Base-by-base conservation (phyloP, 2,888 invertebrate genomes). In the Lypha dubia region DNA sequence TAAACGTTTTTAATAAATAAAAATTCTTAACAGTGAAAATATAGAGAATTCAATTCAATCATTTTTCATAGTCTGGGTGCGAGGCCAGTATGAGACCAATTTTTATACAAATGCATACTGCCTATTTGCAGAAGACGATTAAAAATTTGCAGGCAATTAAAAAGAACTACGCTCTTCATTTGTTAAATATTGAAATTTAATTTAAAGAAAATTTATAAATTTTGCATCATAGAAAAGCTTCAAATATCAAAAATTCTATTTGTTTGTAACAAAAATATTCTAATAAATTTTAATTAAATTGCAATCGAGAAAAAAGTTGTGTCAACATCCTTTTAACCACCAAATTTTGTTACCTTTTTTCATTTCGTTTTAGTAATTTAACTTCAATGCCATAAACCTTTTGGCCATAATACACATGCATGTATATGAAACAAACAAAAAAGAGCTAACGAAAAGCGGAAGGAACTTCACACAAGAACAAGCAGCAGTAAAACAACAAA, bases 351-450 rank as follows among this genome's bases (percentile, higher is more conserved):
- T 63, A 44, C 67, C 35, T 73, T 3, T 51, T 20, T 38, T 41
- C n/a, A n/a, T 80, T 46, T 75, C 44, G 63, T 85, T 84, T 80
- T 65, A 84, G 84, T 80, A 85, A 84, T 62, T 63, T 28, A 17
- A 41, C 79, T 86, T 62, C 79, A 76, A 79, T 86, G 85, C 73
- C 85, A 85, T 84, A 84, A 81, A 70, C 74, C 84, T 82, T 82
- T 65, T 58, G 68, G 68, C 58, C 75, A 76, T 73, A n/a, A n/a
- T n/a, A n/a, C n/a, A n/a, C n/a, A n/a, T n/a, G n/a, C n/a, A n/a
- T n/a, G n/a, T n/a, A 79, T 35, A 60, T 32, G 68, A 51, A 51
- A 56, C 20, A 46, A 56, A 60, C 7, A 49, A 67, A 35, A 28
- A 60, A 38, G 17, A n/a, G 35, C 56, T 24, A 63, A 46, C 44